phyloP scores from a whole-genome alignment of 2,113 vertebrate genomes.

The Daboia siamensis region DNA sequence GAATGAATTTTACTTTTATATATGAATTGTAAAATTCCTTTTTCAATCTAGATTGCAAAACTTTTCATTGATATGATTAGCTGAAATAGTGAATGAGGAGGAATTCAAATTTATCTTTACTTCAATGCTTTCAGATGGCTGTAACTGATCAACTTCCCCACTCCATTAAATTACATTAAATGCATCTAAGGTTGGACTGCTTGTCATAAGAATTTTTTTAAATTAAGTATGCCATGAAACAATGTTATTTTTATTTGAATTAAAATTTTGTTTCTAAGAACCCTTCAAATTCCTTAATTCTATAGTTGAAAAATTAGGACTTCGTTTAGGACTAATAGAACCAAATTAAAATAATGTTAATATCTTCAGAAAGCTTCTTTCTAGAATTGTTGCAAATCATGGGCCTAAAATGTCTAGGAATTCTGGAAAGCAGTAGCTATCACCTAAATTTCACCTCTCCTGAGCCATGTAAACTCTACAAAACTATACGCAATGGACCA shows the following conservation, averaged over 20 bases:
- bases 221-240: neutral
- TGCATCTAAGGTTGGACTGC: neutral
- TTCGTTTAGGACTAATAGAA: neutral
- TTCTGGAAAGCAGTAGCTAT: neutral
- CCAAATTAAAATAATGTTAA: neutral
- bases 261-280: no score
- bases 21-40: neutral
- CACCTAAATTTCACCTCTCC: neutral
- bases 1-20: neutral
- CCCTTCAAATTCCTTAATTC: neutral
- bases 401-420: neutral
- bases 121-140: neutral
- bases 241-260: neutral
- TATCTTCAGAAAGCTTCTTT: neutral
- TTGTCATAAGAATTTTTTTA: slow-evolving; percentile 40
- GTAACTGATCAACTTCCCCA: slow-evolving; percentile 29
- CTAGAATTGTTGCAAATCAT: neutral
- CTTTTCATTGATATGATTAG: neutral
- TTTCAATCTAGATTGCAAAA: neutral
- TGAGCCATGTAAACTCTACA: neutral
- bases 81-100: neutral
- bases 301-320: neutral
- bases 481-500: neutral
- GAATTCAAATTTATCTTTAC: neutral
- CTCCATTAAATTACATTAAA: slow-evolving; percentile 7